These are phyloP conservation scores for Mallotus villosus DNA, from an alignment of 2,797 vertebrate genomes.

Conservation along the genomic window DNA sequence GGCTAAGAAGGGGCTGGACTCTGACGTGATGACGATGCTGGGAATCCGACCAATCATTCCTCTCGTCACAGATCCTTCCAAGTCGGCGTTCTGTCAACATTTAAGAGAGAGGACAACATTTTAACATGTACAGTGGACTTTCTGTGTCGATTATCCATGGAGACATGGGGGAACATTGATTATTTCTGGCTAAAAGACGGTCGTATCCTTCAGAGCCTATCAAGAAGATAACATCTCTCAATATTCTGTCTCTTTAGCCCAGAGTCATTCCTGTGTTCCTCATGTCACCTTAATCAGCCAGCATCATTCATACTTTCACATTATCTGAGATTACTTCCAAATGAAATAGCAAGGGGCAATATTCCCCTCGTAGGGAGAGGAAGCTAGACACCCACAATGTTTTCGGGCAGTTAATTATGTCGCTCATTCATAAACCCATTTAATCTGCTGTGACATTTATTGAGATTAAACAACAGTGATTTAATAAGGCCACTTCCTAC, in stretches of 20 bases:
- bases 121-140: background rate
- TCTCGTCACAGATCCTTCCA: slow-evolving; percentile 58
- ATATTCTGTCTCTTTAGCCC: background rate
- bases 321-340: background rate
- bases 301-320: background rate
- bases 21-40: slow-evolving; percentile 78
- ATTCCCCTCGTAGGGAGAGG: background rate
- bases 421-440: background rate
- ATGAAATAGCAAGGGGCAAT: background rate
- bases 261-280: background rate
- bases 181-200: no score
- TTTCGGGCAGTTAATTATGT: background rate
- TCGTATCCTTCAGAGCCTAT: no score
- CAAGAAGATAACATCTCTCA: no score
- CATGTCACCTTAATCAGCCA: background rate
- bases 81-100: slow-evolving; percentile 61
- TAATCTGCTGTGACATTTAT: slow-evolving; percentile 11
- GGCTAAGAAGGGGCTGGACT: slow-evolving; percentile 71
- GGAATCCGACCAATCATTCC: slow-evolving; percentile 73
- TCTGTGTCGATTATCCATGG: background rate
- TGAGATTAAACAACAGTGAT: slow-evolving; percentile 11
- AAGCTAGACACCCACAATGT: background rate
- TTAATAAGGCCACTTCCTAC: slow-evolving; percentile 5
- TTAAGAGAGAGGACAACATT: slow-evolving; percentile 3
- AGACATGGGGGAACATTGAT: no score